Conservation (phyloP, 2,113 vertebrate genomes). For the Protobothrops mucrosquamatus region DNA sequence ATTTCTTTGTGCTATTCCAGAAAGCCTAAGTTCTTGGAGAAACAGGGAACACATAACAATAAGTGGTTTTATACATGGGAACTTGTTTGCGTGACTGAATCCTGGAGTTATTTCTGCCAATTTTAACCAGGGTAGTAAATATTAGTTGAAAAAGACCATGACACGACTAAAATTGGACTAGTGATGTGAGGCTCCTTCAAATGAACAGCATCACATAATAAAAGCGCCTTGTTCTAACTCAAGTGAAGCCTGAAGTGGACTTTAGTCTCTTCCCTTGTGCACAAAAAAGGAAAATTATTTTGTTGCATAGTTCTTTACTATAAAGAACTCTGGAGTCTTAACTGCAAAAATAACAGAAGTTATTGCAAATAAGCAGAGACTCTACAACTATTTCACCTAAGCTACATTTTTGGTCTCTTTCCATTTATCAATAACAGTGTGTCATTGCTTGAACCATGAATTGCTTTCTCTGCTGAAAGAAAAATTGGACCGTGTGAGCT, state of each 20-base stretch:
- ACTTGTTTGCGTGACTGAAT: neutral
- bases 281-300: neutral
- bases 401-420: neutral
- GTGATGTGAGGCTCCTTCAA: neutral
- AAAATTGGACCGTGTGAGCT: neutral
- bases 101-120: neutral
- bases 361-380: neutral
- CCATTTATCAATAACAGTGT: neutral
- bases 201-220: neutral
- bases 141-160: neutral
- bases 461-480: conserved; percentile 3
- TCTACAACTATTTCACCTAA: neutral
- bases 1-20: neutral
- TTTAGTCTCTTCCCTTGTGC: neutral
- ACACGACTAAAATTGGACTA: neutral
- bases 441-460: neutral
- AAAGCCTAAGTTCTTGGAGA: neutral
- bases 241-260: neutral
- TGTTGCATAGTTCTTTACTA: neutral
- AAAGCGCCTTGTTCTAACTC: neutral
- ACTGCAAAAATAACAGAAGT: neutral
- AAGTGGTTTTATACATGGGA: neutral
- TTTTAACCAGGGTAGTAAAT: neutral
- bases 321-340: neutral
- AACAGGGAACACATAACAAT: neutral